Evolutionary conservation across 1,140 invertebrate genomes (phyloP).

Genomic region (Tetramorium simillimum): DNA sequence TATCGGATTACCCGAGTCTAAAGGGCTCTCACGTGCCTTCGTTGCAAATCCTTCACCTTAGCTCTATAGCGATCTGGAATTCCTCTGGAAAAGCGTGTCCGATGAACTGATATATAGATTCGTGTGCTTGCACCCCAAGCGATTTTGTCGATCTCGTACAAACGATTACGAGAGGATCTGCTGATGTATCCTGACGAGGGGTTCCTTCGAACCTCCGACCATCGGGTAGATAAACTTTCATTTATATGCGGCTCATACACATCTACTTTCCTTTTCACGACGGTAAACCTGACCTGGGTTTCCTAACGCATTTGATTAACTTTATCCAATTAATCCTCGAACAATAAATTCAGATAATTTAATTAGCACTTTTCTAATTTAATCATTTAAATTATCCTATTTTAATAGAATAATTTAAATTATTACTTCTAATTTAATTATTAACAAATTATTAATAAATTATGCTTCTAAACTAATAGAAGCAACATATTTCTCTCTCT

Average conservation of each 20-base stretch:
- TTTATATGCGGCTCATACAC: slow-evolving; percentile 30
- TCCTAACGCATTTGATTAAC: neutral
- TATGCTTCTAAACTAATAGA: neutral
- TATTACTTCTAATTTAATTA: neutral
- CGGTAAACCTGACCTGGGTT: neutral
- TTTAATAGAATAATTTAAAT: no score
- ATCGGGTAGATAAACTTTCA: slow-evolving; percentile 9
- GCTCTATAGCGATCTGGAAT: slow-evolving; percentile 20
- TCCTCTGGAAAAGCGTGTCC: slow-evolving; percentile 20
- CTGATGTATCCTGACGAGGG: neutral
- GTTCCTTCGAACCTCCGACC: neutral
- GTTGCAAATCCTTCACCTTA: slow-evolving; percentile 23
- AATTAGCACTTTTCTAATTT: neutral
- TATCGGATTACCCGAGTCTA: slow-evolving; percentile 21
- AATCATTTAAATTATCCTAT: neutral
- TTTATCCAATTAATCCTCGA: neutral
- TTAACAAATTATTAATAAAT: neutral
- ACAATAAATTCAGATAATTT: neutral
- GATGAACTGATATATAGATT: neutral
- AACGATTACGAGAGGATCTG: slow-evolving; percentile 24
- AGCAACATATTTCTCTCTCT: neutral
- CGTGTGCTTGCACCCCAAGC: neutral
- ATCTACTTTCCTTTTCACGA: neutral
- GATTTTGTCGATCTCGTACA: slow-evolving; percentile 10
- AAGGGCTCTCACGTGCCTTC: neutral